phyloP scores from a whole-genome alignment of 2,113 vertebrate species.

The Plecotus auritus region DNA sequence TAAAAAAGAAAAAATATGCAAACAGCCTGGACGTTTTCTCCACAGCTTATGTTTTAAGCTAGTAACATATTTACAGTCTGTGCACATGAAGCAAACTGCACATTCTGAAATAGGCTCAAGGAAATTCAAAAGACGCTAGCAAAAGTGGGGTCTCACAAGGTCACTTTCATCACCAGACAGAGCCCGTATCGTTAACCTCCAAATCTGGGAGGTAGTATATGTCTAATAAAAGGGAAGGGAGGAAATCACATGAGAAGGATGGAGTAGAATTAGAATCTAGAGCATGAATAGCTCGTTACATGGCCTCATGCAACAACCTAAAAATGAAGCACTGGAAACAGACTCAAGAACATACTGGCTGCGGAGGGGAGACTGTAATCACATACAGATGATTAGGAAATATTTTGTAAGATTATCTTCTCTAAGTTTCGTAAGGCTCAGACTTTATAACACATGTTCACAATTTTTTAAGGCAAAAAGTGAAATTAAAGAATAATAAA shows the following conservation, averaged over 20 bases:
- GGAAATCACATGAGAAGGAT: background rate
- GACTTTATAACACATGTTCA: background rate
- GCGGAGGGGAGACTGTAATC: background rate
- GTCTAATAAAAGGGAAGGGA: background rate
- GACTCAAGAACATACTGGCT: background rate
- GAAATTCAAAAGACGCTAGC: background rate
- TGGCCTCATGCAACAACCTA: background rate
- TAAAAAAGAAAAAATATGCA: background rate
- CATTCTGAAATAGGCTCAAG: background rate
- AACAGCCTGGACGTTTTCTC: background rate
- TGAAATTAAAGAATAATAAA: conserved; percentile 41
- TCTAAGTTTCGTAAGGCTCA: background rate
- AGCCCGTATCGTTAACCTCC: background rate
- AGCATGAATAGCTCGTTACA: background rate
- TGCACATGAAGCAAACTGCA: background rate
- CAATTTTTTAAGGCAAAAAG: background rate
- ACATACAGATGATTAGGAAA: background rate
- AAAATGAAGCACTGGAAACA: conserved; percentile 1
- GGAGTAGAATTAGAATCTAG: background rate
- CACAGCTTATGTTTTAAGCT: background rate
- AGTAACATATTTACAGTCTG: background rate
- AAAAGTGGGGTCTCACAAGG: background rate
- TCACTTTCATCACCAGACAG: background rate
- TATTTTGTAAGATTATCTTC: conserved; percentile 9
- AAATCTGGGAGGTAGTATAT: background rate